phyloP scores from a whole-genome alignment of 1,140 invertebrate species.

The Periplaneta americana region DNA sequence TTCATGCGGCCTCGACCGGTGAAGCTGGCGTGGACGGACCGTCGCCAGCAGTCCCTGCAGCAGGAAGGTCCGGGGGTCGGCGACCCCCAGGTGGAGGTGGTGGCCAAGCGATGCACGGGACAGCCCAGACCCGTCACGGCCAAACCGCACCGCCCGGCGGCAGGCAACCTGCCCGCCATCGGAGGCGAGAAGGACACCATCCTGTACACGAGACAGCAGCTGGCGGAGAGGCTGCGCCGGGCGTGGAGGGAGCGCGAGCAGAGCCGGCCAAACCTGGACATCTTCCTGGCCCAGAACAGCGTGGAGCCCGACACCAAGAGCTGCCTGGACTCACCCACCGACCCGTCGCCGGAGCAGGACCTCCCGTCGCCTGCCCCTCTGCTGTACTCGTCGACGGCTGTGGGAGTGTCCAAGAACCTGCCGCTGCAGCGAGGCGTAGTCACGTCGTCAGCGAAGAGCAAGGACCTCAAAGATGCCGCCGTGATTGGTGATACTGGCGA shows the following conservation, averaged over 20 bases:
- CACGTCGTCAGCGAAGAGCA: too few species aligned
- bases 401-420: neutral
- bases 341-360: neutral
- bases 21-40: conserved; percentile 30
- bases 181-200: conserved; percentile 40
- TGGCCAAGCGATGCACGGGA: conserved; percentile 32
- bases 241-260: conserved; percentile 46
- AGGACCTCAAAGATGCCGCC: too few species aligned
- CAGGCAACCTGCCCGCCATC: conserved; percentile 13
- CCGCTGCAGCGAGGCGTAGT: neutral
- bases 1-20: conserved; percentile 20
- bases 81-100: conserved; percentile 17
- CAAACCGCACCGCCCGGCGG: conserved; percentile 18
- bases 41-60: conserved; percentile 13
- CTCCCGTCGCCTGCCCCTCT: neutral
- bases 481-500: too few species aligned
- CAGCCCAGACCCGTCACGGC: conserved; percentile 25
- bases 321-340: neutral
- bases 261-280: conserved; percentile 46
- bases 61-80: too few species aligned
- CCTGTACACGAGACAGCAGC: conserved; percentile 44
- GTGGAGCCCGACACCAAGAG: conserved; percentile 24
- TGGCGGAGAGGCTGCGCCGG: conserved; percentile 42
- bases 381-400: neutral
- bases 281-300: conserved; percentile 44